These are phyloP conservation scores for Drosophila aff. DNA, from an alignment of 1,140 invertebrate genomes.

Conservation along the genomic window DNA sequence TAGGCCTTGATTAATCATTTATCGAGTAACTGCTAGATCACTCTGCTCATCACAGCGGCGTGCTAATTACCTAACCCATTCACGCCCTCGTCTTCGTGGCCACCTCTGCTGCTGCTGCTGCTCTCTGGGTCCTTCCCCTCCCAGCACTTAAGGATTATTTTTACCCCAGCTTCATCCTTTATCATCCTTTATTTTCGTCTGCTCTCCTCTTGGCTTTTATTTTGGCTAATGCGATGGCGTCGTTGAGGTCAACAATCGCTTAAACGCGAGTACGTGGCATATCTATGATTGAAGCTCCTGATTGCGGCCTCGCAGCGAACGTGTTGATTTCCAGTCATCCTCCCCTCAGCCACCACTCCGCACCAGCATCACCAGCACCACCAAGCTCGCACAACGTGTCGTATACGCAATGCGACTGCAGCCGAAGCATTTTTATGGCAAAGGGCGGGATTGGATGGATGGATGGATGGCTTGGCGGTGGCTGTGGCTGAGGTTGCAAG, in stretches of 20 bases:
- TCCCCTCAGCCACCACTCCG: neutral
- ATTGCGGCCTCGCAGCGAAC: slow-evolving; percentile 59
- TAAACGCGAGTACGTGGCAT: slow-evolving; percentile 75
- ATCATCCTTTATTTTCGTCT: slow-evolving; percentile 10
- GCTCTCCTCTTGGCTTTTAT: slow-evolving; percentile 29
- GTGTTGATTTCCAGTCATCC: slow-evolving; percentile 61
- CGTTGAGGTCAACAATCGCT: slow-evolving; percentile 77
- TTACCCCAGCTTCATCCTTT: neutral
- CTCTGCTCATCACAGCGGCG: neutral
- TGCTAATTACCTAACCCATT: slow-evolving; percentile 32
- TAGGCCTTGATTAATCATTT: neutral
- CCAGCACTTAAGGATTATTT: slow-evolving; percentile 29
- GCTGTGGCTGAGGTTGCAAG: neutral
- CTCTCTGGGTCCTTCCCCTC: neutral
- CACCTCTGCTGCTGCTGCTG: slow-evolving; percentile 4
- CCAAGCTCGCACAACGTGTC: slow-evolving; percentile 13
- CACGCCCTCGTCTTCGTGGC: slow-evolving; percentile 16
- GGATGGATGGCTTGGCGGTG: neutral
- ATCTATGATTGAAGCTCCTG: slow-evolving; percentile 74
- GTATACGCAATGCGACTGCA: slow-evolving; percentile 57
- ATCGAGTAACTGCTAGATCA: neutral
- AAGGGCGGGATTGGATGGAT: neutral
- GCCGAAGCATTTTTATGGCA: slow-evolving; percentile 38
- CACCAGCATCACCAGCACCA: neutral
- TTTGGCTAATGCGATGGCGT: slow-evolving; percentile 51